phyloP scores from a whole-genome alignment of 2,888 invertebrate genomes.

The Pammene aurita region DNA sequence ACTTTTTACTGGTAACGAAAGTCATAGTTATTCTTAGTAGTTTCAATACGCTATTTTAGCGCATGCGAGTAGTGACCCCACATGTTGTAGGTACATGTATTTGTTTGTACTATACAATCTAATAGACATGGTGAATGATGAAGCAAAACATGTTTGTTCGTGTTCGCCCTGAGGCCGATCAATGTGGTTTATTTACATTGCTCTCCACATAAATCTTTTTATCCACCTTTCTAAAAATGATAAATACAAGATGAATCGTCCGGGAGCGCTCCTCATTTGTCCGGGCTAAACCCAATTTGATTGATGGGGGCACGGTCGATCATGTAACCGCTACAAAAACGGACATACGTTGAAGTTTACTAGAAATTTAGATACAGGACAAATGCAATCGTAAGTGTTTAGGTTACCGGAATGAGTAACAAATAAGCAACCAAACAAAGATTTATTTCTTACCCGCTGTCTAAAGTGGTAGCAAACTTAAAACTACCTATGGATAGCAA shows the following conservation, averaged over 20 bases:
- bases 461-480: too few species aligned
- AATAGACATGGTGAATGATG: neutral
- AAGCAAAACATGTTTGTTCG: conserved; percentile 11
- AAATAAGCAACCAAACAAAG: neutral
- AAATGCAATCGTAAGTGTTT: neutral
- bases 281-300: conserved; percentile 40
- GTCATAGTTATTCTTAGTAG: neutral
- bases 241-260: conserved; percentile 41
- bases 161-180: neutral
- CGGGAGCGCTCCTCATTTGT: conserved; percentile 39
- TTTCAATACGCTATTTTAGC: neutral
- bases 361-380: conserved; percentile 18
- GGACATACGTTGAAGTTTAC: conserved; percentile 34
- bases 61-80: neutral
- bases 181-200: conserved; percentile 19
- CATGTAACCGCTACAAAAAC: conserved; percentile 37
- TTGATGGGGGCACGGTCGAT: conserved; percentile 40
- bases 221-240: conserved; percentile 42
- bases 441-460: neutral
- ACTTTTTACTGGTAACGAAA: too few species aligned
- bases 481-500: too few species aligned
- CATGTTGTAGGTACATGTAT: neutral
- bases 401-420: neutral
- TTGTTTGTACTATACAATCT: neutral
- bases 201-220: conserved; percentile 33